Percentiles rank a stretch among this genome's conserved stretches.
These are phyloP conservation scores for Ondatra zibethicus DNA, from an alignment of 2,113 vertebrate genomes.

Conservation along the genomic window DNA sequence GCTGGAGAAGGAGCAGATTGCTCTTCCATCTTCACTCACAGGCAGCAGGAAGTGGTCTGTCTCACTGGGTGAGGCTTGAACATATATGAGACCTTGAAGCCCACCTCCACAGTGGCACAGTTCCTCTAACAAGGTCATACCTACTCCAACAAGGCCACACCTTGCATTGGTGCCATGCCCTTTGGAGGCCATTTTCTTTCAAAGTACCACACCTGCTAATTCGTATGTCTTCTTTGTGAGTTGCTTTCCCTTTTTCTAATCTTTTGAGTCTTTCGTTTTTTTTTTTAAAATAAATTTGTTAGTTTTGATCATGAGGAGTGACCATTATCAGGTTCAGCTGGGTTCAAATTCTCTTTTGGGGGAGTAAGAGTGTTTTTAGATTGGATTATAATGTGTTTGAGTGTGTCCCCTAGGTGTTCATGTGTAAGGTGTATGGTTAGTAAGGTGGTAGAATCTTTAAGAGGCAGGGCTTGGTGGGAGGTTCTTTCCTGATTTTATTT, in stretches of 20 bases:
- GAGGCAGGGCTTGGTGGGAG: not conserved
- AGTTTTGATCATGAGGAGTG: not conserved
- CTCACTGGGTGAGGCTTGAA: no score
- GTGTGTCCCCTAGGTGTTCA: not conserved
- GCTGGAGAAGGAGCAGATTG: no score
- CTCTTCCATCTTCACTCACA: no score
- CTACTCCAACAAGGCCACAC: no score
- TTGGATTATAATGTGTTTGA: slow-evolving; percentile 6
- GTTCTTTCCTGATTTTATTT: not conserved
- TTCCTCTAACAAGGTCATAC: no score
- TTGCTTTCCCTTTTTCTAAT: not conserved
- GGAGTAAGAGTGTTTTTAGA: slow-evolving; percentile 7
- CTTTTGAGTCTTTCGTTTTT: slow-evolving; percentile 41
- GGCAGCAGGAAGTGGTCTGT: no score
- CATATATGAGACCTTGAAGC: no score
- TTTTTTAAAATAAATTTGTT: slow-evolving; percentile 38
- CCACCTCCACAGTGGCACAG: no score
- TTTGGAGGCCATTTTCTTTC: no score
- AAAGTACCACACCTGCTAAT: not conserved
- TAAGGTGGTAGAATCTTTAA: not conserved
- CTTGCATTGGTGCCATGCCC: no score
- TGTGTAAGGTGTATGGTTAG: not conserved
- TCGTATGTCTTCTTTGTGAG: not conserved
- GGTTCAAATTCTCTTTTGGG: not conserved
- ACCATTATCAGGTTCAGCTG: not conserved